Evolutionary conservation across 2,113 vertebrate genomes (phyloP).

Genomic region (Ctenodactylus gundi): DNA sequence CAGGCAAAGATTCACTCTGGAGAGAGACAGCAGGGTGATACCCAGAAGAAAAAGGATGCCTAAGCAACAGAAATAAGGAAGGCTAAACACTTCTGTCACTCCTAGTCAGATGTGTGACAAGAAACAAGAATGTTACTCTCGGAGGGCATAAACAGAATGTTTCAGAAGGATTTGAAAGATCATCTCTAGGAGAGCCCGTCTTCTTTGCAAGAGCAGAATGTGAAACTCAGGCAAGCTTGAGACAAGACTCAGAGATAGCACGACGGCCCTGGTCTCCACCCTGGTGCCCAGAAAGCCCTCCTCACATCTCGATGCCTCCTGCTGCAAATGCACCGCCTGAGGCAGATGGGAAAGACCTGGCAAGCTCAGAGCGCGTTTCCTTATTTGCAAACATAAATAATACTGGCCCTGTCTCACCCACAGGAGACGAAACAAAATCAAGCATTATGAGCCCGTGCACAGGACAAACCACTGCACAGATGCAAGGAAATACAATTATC

Average conservation of each 20-base stretch:
- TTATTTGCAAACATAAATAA: constrained; percentile 25
- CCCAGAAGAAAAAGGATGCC: background rate
- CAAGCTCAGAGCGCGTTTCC: background rate
- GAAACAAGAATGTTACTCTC: background rate
- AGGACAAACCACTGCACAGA: background rate
- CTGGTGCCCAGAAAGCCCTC: background rate
- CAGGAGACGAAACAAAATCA: background rate
- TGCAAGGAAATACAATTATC: background rate
- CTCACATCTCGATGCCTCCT: background rate
- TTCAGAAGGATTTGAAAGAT: background rate
- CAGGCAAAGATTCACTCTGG: background rate
- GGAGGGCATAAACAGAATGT: background rate
- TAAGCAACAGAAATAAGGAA: background rate
- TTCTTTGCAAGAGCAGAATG: background rate
- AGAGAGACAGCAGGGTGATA: background rate
- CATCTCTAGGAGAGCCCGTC: background rate
- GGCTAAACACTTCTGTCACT: background rate
- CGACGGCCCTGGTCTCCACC: background rate
- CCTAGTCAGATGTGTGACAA: background rate
- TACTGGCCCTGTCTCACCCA: background rate
- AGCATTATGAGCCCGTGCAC: background rate
- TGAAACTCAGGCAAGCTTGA: background rate
- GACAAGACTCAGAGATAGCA: background rate
- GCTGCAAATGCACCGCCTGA: background rate
- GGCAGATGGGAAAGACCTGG: background rate